Base-by-base conservation (phyloP, 2,113 vertebrate species). In the Saguinus midas region DNA sequence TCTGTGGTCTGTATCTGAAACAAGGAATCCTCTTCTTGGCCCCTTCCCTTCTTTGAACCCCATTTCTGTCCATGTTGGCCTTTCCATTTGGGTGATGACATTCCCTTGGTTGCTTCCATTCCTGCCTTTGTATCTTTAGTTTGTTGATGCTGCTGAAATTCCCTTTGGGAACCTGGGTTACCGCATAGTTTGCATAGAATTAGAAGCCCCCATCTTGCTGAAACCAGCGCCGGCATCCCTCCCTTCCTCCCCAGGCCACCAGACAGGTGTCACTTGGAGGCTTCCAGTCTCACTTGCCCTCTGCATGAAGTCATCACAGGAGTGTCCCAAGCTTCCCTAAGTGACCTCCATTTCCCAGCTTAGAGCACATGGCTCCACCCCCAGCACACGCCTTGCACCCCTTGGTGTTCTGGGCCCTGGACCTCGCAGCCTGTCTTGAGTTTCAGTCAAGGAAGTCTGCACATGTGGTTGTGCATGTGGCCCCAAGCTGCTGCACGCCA, bases 401-500 rank as follows among this genome's bases (percentile, higher is more conserved):
- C 48, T 57, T 48, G 6, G 32, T 3, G 7, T 29, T 52, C 55
- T 45, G 35, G 29, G 58, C 83, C 45, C 79, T 50, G 9, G 45
- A 52, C 91, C 72, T 58, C 1, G 0, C 11, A 58, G 75, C 90
- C 92, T 61, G 50, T 21, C 75, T 48, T 87, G 73, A 32, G 78
- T 94, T 85, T 85, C 61, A 50, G 64, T 85, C 17, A 21, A 72
- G 81, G 48, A 90, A 61, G 55, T 57, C 81, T 61, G 4, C 10
- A 1, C 64, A 85, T 72, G 70, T 70, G 64, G 81, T 91, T 96
- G 70, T 20, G 14, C 50, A 20, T 16, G 79, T 90, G 89, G 89
- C 75, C 80, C 5, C 5, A 3, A 5, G 17, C 45, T 84, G 83
- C 48, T 93, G 11, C 37, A 87, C 0, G 20, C 84, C 5, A 35